Base-by-base conservation (phyloP, 2,888 invertebrate genomes). In the Spialia ferax region DNA sequence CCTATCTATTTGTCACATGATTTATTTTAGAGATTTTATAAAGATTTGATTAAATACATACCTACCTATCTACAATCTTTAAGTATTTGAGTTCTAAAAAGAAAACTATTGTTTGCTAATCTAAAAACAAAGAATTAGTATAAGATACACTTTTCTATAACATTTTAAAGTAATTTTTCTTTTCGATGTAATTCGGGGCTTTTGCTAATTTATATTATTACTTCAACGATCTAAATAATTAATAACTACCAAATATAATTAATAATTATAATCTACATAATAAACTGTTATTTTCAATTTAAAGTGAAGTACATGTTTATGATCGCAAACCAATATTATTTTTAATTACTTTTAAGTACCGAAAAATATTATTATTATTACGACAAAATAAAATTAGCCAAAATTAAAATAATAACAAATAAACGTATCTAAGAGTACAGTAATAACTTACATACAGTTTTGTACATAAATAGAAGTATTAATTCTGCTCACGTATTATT, bases 61-160 rank as follows among this genome's bases (percentile, higher is more conserved):
- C 70, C 71, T 74, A 73, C 70, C 71, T 70, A 73, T 73, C 74
- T 76, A 76, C 72, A 18, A 29, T 48, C 60, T 52, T 70, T 73
- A 72, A 73, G 72, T 52, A 23, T 52, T 52, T 23, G 23, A n/a
- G 23, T 22, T n/a, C 52, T 23, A 52, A 22, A 50, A 52, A 18
- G 20, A 52, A n/a, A 52, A 52, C 13, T 22, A 7, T 52, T n/a
- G 71, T 18, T 42, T 42, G 15, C 42, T 42, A 15, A 18, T 42
- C 18, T 20, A 48, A 11, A 48, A 20, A n/a, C 23, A 52, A 18
- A 7, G 23, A n/a, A 23, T 7, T 22, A 42, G 4, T n/a, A 4
- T 38, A 5, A 18, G 18, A 1, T n/a, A n/a, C n/a, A n/a, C 8
- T 45, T 45, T 18, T 0, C 8, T 18, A 8, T 2, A 45, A 18